phyloP scores from a whole-genome alignment of 2,113 vertebrate genomes.

The Haliaeetus leucogaster region DNA sequence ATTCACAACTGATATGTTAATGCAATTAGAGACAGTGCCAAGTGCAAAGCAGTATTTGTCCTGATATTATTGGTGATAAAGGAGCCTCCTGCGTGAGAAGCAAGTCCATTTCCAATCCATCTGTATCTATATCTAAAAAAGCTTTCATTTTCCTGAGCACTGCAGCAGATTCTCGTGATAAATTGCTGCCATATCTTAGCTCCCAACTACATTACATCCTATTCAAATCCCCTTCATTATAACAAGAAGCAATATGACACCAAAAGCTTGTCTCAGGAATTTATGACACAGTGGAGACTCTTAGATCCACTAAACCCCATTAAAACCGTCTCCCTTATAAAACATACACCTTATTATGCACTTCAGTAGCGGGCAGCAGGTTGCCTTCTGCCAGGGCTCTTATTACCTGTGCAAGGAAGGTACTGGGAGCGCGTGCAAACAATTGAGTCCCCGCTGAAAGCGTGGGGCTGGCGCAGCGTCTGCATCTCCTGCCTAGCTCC shows the following conservation, averaged over 20 bases:
- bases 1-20: conserved; percentile 11
- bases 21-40: background rate
- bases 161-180: background rate
- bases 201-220: conserved; percentile 50
- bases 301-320: conserved; percentile 59
- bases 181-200: conserved; percentile 43
- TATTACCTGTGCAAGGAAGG: background rate
- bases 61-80: conserved; percentile 35
- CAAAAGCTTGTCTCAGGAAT: conserved; percentile 50
- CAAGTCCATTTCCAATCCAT: conserved; percentile 34
- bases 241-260: conserved; percentile 57
- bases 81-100: conserved; percentile 26
- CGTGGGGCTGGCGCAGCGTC: fast-evolving
- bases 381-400: background rate
- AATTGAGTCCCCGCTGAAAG: background rate
- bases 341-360: conserved; percentile 43
- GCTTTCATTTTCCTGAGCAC: background rate
- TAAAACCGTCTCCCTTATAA: conserved; percentile 57
- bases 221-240: conserved; percentile 68
- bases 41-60: conserved; percentile 34
- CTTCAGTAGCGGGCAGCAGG: background rate
- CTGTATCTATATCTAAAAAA: conserved; percentile 40
- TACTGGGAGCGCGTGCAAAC: background rate
- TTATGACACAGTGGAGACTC: conserved; percentile 55
- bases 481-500: background rate